Evolutionary conservation across 1,140 invertebrate species (phyloP), one percentile per base, ranked within the genome.

Genomic region (Lithobius niger): DNA sequence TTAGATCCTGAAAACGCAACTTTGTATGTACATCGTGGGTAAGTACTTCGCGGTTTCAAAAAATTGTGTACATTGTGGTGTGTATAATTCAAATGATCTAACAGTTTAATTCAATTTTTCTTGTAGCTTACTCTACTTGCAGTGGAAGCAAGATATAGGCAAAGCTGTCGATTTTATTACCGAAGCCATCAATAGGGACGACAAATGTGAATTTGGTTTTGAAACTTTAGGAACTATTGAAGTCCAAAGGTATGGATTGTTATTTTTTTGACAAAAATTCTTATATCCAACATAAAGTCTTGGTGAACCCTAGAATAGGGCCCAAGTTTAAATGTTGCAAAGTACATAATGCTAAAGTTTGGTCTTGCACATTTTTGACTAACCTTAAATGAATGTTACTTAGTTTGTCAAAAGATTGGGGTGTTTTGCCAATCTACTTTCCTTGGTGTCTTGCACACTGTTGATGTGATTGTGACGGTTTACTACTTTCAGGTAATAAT

Each of bases 181-280:
- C 40, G 80, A 85, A 71, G 89, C 88, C 2, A 80, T 96, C 55
- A 78, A 86, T 65, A 74, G 91, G 57, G 93, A 97, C 75, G 79
- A 85, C 24, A 88, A 87, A 70, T 95, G 90, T 76, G 84, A 91
- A 73, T 87, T 93, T 76, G 92, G 86, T 15, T 95, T 90, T 72
- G 92, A 97, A 75, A 93, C 91, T 25, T 73, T 96, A 48, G 92
- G 87, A 57, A 92, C 89, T 1, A 84, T 97, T 59, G 87, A 93
- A 80, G 84, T 94, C 59, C 90, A 95, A 74, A 82, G 83, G 87
- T 89, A 75, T 21, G n/a, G 22, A 6, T 54, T 24, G 16, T 36
- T 52, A 26, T 24, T 4, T 26, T 19, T 45, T 45, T 45, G 16
- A 4, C n/a, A n/a, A n/a, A n/a, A n/a, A n/a, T n/a, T n/a, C n/a